Conservation (phyloP, 2,888 invertebrate genomes). For the Rutpela maculata region DNA sequence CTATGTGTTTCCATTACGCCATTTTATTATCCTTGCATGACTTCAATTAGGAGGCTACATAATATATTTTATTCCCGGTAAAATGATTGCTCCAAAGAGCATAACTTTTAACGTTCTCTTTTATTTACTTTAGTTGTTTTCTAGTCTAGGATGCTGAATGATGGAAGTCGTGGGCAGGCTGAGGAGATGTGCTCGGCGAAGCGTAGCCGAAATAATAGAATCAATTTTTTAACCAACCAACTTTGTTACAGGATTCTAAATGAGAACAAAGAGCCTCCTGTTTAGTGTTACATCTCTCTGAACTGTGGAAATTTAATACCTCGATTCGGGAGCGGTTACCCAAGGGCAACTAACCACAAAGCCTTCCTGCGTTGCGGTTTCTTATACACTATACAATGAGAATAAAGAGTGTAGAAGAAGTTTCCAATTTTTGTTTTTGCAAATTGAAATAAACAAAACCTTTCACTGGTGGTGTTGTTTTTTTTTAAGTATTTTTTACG, state of each 20-base stretch:
- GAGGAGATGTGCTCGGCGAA: background rate
- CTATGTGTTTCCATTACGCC: background rate
- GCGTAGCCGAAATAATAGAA: slow-evolving; percentile 1
- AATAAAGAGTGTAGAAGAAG: background rate
- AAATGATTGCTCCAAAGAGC: background rate
- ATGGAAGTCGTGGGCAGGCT: background rate
- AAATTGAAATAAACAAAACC: too few species aligned
- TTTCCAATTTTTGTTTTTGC: too few species aligned
- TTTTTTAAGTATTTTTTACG: too few species aligned
- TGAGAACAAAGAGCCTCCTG: background rate
- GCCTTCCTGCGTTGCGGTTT: slow-evolving; percentile 1
- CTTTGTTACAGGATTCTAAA: slow-evolving; percentile 1
- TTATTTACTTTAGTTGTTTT: background rate
- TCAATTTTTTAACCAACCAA: background rate
- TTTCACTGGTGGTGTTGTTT: too few species aligned
- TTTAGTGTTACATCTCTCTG: background rate
- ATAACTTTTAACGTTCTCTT: background rate
- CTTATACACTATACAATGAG: background rate
- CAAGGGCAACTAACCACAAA: background rate
- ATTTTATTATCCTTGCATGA: background rate
- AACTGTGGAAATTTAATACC: background rate
- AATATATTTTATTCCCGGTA: background rate
- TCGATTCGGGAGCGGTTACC: background rate
- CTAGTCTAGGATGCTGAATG: slow-evolving; percentile 1
- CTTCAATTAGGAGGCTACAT: slow-evolving; percentile 4